phyloP scores from a whole-genome alignment of 1,140 invertebrate genomes.

The Plodia interpunctella region DNA sequence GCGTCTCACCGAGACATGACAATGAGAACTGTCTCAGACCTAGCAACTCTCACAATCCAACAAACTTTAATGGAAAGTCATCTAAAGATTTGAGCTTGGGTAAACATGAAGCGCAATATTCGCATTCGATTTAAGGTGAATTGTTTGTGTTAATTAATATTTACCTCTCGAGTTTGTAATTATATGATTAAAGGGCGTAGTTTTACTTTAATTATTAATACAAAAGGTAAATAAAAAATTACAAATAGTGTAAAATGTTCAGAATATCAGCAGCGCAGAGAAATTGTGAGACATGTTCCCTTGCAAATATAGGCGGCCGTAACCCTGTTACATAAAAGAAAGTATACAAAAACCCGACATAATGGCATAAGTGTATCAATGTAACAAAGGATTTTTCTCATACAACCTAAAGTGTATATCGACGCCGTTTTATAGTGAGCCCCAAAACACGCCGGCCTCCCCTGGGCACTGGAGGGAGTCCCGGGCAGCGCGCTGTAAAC shows the following conservation, averaged over 20 bases:
- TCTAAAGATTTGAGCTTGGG: slow-evolving; percentile 23
- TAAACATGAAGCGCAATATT: slow-evolving; percentile 22
- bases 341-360: slow-evolving; percentile 3
- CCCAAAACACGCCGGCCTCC: slow-evolving; percentile 13
- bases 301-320: not conserved
- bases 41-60: slow-evolving; percentile 26
- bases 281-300: not conserved
- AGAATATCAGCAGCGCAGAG: not conserved
- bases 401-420: slow-evolving; percentile 8
- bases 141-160: not conserved
- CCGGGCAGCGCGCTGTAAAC: slow-evolving; percentile 32
- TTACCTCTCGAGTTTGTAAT: too few species aligned
- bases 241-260: too few species aligned
- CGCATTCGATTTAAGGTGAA: not conserved
- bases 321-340: not conserved
- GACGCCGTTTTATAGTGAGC: slow-evolving; percentile 7
- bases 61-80: slow-evolving; percentile 34
- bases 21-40: not conserved
- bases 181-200: too few species aligned
- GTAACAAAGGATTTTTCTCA: slow-evolving; percentile 10
- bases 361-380: slow-evolving; percentile 5
- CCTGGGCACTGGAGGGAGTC: slow-evolving; percentile 22
- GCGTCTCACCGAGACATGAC: not conserved
- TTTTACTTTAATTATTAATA: too few species aligned
- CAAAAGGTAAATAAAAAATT: too few species aligned